Evolutionary conservation across 2,113 vertebrate species (phyloP).

Genomic region (Mionectes macconnelli): DNA sequence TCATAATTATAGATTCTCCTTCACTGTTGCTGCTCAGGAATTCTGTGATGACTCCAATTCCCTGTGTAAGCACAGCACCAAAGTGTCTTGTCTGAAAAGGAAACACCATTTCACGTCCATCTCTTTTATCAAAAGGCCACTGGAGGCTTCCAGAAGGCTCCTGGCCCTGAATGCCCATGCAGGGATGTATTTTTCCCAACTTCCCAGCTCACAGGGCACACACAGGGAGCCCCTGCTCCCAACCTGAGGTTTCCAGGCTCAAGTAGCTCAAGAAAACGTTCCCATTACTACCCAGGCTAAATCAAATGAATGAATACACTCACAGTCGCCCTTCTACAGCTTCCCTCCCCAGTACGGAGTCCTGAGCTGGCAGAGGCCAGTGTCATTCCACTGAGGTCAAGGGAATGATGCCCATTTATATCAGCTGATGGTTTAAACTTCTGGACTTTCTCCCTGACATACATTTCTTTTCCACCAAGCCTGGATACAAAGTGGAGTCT

Average conservation of each 20-base stretch:
- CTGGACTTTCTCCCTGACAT: not conserved
- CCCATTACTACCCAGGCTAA: not conserved
- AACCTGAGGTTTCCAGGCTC: not conserved
- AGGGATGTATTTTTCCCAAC: not conserved
- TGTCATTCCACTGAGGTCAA: not conserved
- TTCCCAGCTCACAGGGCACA: not conserved
- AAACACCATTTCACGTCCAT: not conserved
- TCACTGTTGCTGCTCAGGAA: not conserved
- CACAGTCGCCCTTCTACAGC: not conserved
- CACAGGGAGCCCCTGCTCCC: accelerated
- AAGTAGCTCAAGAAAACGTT: not conserved
- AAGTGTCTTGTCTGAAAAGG: not conserved
- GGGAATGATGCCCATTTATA: not conserved
- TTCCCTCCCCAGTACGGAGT: not conserved
- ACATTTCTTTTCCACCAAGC: not conserved
- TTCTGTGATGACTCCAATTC: not conserved
- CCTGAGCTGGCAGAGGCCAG: not conserved
- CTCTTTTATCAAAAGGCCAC: not conserved
- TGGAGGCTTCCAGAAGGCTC: not conserved
- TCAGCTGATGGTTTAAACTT: not conserved
- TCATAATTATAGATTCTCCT: conserved; percentile 5
- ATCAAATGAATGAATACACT: not conserved
- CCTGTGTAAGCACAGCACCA: not conserved
- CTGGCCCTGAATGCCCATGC: not conserved
- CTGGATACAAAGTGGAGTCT: not conserved